Base-by-base conservation (phyloP, 2,113 vertebrate species). In the Microtus pennsylvanicus region DNA sequence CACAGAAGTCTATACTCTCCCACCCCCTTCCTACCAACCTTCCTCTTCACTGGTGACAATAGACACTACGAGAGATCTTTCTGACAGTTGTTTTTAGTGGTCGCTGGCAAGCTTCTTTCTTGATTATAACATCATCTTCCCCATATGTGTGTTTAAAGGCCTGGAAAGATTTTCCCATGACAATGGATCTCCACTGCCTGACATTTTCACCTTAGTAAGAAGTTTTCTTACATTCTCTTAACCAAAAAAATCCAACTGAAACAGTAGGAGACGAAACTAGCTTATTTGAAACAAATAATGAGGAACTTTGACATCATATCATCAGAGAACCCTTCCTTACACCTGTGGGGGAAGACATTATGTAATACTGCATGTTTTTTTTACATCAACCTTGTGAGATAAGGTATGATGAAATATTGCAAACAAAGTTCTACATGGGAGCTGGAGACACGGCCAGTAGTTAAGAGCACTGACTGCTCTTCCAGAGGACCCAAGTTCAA, bases 181-280 rank as follows among this genome's bases (percentile, higher is more conserved):
- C 65, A 90, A 35, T 93, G 93, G 33, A 83, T 38, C 35, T 52
- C 24, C 69, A 76, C 30, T 63, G 24, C 33, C 52, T 77, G 67
- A 86, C 33, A 93, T 96, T 81, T 96, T 93, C 13, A 67, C 72
- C 50, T 13, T 67, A 67, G 93, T 78, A 89, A 95, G 35, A 8
- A 30, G 24, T 70, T 42, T 65, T 92, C 78, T 83, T 7, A 67
- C 38, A 88, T 16, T 50, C 12, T 69, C 28, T 38, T 93, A 42
- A 93, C 83, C 47, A 87, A 78, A 95, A 76, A 95, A 87, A 96
- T 38, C 26, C 52, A 55, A 38, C 90, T 92, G 81, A 90, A 92
- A 69, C 69, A 93, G 89, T 81, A 80, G 22, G 47, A 83, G 91
- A 65, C 33, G 38, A 90, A 93, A 81, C 11, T 30, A 19, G 42